Evolutionary conservation across 2,797 vertebrate genomes (phyloP), one percentile per base, ranked within the genome.

Genomic region (Cygnus olor): DNA sequence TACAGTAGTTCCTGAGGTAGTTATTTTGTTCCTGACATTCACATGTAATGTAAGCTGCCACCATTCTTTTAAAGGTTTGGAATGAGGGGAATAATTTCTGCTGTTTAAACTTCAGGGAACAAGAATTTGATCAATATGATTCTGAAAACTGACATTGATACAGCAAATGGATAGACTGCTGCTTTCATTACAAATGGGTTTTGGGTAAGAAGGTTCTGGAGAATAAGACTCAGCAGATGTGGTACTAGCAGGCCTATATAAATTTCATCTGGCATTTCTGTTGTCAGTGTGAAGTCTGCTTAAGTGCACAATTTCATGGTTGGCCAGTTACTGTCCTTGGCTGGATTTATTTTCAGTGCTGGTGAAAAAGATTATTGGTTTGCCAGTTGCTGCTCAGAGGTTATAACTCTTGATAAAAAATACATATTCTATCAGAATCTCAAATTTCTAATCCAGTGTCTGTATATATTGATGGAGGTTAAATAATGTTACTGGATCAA

Each of bases 251-350:
- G 97, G 86, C 96, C 93, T 94, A 95, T 96, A 97, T 97, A 96
- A 97, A 98, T 98, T 98, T 98, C 88, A 97, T 97, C 94, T 97
- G 97, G 96, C 97, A 97, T 98, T 98, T 95, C 94, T 97, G 95
- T 96, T 96, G 97, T 98, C 98, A 98, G 97, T 95, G 90, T 96
- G 97, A 98, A 98, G 97, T 97, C 97, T 19, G 57, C 84, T 97
- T 98, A 98, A 98, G 96, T 97, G 97, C 97, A 98, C 98, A 98
- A 98, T 99, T 99, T 99, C 98, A 98, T 93, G 98, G 97, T 97
- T 98, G 98, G 85, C 97, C 96, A 90, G 96, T 96, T 97, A 94
- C 97, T 16, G 30, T 97, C 96, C 98, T 98, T 98, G 96, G 97
- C 97, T 97, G 96, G 98, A 98, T 98, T 98, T 98, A 97, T 97